Base-by-base conservation (phyloP, 2,888 invertebrate species). In the Chorisops tibialis region DNA sequence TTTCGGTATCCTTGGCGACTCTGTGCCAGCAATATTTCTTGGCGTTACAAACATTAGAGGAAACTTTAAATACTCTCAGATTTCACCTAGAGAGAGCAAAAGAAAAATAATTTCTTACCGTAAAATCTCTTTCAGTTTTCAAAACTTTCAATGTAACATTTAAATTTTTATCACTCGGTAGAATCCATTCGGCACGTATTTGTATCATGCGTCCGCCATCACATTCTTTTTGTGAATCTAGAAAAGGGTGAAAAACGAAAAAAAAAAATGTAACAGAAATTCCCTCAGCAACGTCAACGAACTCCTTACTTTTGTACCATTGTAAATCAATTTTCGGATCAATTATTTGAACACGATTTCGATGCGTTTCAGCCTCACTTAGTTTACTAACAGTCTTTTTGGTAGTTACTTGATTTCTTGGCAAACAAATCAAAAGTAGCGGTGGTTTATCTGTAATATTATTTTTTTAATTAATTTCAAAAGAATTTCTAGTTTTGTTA, bases 91-190 rank as follows among this genome's bases (percentile, higher is more conserved):
- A 45, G 43, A 4, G 4, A 4, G 11, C 1, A 45, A 45, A 19
- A 1, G 12, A 11, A 30, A 30, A 7, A 30, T 30, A 30, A 30
- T 30, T 9, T 30, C 66, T 69, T 77, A 87, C 87, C 79, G 84
- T 84, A 67, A 86, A 80, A 74, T 85, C 79, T 65, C 82, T 81
- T 65, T 83, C 84, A 18, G 83, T 81, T 69, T 87, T 89, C 14
- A 93, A 76, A 59, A 88, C 83, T 76, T 93, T 93, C 72, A 93
- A 85, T 0, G 90, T 91, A 12, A 91, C 89, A 70, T 88, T 84
- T 89, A 41, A 35, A 35, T 22, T 24, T 16, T 30, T 61, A 43
- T 61, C 43, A 72, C 87, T 87, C 37, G 85, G 83, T 16, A 88
- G 81, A 71, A 86, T 83, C 91, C 91, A 92, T 75, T 90, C 82